Evolutionary conservation across 2,113 vertebrate genomes (phyloP), one percentile per base, ranked within the genome.

Genomic region (Campylorhamphus procurvoides): DNA sequence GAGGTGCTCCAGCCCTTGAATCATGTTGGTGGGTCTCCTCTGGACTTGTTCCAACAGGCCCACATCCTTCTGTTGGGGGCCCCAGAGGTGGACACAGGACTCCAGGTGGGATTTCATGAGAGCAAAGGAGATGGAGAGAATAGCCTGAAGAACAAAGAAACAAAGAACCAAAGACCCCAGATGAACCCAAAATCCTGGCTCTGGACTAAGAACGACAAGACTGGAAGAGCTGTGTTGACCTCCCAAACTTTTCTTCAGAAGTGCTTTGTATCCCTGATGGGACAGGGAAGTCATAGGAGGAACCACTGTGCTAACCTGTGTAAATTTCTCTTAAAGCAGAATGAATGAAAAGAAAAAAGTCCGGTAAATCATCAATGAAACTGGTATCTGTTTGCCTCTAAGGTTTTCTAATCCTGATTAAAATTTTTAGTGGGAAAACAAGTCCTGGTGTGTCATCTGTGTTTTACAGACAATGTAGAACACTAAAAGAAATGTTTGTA

Each of bases 201-300:
- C 19, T 33, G 10, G 22, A 33, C n/a, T 49, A 7, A 46, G 8
- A 7, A 39, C 8, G 4, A 5, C 14, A 39, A 24, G 19, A 18
- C 16, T 56, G 17, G 33, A 74, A 60, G 14, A 39, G 5, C 10
- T 64, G 33, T 44, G 14, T 31, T 78, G 39, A 44, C 10, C 6
- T 33, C 27, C 5, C 5, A 35, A 25, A 46, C 5, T 29, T 68
- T 62, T 55, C 23, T 80, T 3, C 52, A 52, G 29, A 29, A 53
- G 39, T 2, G 1, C 5, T 60, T 39, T 7, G 1, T 60, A 8
- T 12, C 1, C 24, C 18, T 18, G 0, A 0, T 12, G 42, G 55
- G 18, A 80, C 18, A 40, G 14, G 4, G 12, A 62, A 67, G 12
- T 40, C 3, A 1, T 31, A 16, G 0, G 0, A 72, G 39, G 18